Percentiles rank a stretch among this genome's conserved stretches.
These are phyloP conservation scores for Psilopsiagon aurifrons DNA, from an alignment of 2,113 vertebrate species.

Conservation along the genomic window DNA sequence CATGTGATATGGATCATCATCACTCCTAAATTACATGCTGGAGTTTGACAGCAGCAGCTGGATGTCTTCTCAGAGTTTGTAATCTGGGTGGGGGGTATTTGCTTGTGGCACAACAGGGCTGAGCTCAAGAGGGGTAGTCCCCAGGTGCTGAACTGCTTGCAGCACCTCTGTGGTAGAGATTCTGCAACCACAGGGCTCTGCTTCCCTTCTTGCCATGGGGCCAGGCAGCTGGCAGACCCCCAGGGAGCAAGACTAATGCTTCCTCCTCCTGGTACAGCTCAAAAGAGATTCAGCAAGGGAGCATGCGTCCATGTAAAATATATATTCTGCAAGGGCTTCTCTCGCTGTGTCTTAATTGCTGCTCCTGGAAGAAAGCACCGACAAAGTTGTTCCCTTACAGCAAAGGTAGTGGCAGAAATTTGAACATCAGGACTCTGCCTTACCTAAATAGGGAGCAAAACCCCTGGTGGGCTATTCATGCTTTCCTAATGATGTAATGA, in stretches of 20 bases:
- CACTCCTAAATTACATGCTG: background rate
- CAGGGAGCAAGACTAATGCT: background rate
- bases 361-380: background rate
- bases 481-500: background rate
- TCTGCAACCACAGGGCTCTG: background rate
- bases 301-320: fast-evolving
- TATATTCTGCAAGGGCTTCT: background rate
- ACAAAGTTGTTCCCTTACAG: fast-evolving
- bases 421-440: background rate
- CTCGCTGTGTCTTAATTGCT: background rate
- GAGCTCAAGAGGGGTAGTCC: background rate
- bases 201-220: background rate
- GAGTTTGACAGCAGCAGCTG: background rate
- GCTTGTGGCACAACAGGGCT: fast-evolving
- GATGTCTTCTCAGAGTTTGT: background rate
- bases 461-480: background rate
- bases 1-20: background rate
- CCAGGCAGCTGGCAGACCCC: background rate
- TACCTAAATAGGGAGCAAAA: background rate
- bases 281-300: background rate
- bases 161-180: background rate
- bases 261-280: background rate
- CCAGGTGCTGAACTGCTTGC: background rate
- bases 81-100: background rate
- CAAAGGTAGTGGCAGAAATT: background rate